These are phyloP conservation scores for Pseudochirops corinnae DNA, from an alignment of 2,797 vertebrate species.

Conservation along the genomic window DNA sequence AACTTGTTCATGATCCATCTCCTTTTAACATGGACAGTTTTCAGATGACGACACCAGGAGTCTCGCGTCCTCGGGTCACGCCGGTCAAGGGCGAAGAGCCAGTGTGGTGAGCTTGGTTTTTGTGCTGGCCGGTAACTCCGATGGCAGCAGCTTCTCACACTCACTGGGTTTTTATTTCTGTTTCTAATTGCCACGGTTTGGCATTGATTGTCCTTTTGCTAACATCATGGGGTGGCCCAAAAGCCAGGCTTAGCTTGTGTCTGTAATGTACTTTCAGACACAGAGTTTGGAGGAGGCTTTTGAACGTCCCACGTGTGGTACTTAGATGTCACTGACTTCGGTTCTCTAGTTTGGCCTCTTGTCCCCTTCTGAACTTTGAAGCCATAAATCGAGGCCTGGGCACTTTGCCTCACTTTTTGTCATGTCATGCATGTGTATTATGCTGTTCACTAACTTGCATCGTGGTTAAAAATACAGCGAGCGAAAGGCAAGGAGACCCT, in stretches of 20 bases:
- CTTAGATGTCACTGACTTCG: not conserved
- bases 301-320: not conserved
- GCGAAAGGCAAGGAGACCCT: conserved; percentile 7
- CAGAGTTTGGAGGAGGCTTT: conserved; percentile 22
- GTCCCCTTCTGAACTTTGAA: not conserved
- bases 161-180: not conserved
- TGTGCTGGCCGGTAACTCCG: conserved; percentile 32
- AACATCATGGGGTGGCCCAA: conserved; percentile 10
- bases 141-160: too few relatives aligned
- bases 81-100: conserved; percentile 87
- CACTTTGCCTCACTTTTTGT: conserved; percentile 25
- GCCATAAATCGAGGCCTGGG: conserved; percentile 47
- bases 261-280: not conserved
- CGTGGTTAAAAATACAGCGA: not conserved
- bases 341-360: not conserved
- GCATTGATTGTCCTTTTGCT: not conserved
- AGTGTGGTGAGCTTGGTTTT: conserved; percentile 90
- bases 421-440: not conserved
- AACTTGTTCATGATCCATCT: conserved; percentile 64
- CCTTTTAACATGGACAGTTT: conserved; percentile 85
- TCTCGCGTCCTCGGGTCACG: conserved; percentile 88
- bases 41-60: conserved; percentile 90
- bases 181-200: not conserved
- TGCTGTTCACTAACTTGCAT: not conserved
- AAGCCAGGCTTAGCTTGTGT: not conserved